Percentiles rank a stretch among this genome's conserved stretches.
These are phyloP conservation scores for Eulemur macaco DNA, from an alignment of 2,113 vertebrate species.

Conservation along the genomic window DNA sequence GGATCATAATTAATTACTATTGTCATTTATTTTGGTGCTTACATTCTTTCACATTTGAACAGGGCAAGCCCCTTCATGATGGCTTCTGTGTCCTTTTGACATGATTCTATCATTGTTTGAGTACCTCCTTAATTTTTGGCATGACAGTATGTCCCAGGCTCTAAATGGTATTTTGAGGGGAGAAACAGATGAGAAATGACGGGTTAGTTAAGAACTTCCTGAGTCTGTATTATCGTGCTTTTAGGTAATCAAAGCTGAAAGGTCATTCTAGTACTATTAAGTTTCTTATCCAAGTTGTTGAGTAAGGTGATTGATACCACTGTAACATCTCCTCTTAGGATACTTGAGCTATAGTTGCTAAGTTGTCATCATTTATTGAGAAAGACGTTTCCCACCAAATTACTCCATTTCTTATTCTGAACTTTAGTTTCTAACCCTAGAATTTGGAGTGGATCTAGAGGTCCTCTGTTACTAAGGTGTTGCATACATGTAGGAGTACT, in stretches of 20 bases:
- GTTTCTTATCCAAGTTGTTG: neutral
- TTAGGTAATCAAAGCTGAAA: neutral
- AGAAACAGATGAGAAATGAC: neutral
- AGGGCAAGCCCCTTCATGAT: neutral
- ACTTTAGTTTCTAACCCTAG: neutral
- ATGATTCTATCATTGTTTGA: neutral
- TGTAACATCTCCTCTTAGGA: neutral
- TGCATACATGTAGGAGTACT: neutral
- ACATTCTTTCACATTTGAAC: neutral
- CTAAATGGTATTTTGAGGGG: neutral
- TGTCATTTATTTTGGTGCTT: neutral
- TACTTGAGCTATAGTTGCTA: neutral
- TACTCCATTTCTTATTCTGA: neutral
- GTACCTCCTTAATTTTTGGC: neutral
- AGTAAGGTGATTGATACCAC: neutral
- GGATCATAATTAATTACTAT: neutral
- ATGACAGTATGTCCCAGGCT: neutral
- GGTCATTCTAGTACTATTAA: neutral
- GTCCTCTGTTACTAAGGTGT: neutral
- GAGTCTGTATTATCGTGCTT: neutral
- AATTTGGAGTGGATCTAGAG: neutral
- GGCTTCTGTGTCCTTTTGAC: neutral
- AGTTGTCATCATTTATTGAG: neutral
- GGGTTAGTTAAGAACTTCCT: neutral
- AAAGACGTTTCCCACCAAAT: neutral